Evolutionary conservation across 2,797 vertebrate genomes (phyloP).

Genomic region (Coranthus polyacanthus): DNA sequence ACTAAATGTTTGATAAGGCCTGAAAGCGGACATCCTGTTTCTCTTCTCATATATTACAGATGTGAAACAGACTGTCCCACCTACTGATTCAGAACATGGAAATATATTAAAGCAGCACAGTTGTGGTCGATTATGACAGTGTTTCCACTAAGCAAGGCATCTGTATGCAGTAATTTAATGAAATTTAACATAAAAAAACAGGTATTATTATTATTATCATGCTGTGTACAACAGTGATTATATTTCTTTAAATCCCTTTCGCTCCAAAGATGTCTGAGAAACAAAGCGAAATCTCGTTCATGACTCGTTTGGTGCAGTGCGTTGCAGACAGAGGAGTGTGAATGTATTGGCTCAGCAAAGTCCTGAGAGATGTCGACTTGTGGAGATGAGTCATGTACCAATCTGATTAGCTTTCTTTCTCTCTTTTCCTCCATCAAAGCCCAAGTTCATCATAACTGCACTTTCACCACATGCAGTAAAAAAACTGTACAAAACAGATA

Average conservation of each 20-base stretch:
- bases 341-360: slow-evolving; percentile 31
- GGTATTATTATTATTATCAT: too few relatives aligned
- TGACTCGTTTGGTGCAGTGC: too few relatives aligned
- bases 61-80: slow-evolving; percentile 5
- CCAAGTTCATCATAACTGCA: slow-evolving; percentile 13
- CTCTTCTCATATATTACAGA: slow-evolving; percentile 33
- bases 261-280: too few relatives aligned
- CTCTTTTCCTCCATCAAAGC: slow-evolving; percentile 24
- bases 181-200: too few relatives aligned
- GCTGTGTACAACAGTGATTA: too few relatives aligned
- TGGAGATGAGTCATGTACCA: slow-evolving; percentile 51
- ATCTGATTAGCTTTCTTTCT: slow-evolving; percentile 30
- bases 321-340: slow-evolving; percentile 14
- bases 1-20: slow-evolving; percentile 75
- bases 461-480: neutral
- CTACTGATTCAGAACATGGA: neutral
- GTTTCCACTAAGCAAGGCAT: too few relatives aligned
- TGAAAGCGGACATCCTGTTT: slow-evolving; percentile 63
- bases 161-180: too few relatives aligned
- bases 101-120: neutral
- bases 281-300: neutral
- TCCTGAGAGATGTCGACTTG: slow-evolving; percentile 24
- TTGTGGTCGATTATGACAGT: neutral
- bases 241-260: neutral
- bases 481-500: slow-evolving; percentile 1